Percentiles rank a stretch among this genome's conserved stretches.
Evolutionary conservation across 2,888 invertebrate species (phyloP).

Genomic region (Selenia dentaria): DNA sequence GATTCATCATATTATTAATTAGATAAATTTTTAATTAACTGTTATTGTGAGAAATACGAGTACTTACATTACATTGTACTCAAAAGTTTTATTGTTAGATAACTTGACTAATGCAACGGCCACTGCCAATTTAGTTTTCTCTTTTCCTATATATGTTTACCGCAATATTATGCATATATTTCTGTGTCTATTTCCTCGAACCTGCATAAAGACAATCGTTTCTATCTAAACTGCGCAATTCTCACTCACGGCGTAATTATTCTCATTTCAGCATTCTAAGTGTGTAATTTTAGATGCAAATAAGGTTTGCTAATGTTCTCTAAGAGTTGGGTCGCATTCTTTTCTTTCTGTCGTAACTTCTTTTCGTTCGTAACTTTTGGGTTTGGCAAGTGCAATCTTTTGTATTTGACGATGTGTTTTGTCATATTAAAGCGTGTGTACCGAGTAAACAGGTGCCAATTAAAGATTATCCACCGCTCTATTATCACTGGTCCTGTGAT

Average conservation of each 20-base stretch:
- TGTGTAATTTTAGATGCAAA: slow-evolving; percentile 29
- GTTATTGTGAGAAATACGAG: too few relatives aligned
- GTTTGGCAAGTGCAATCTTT: background rate
- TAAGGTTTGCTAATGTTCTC: slow-evolving; percentile 25
- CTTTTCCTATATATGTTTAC: too few relatives aligned
- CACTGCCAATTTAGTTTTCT: too few relatives aligned
- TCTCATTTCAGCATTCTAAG: slow-evolving; percentile 16
- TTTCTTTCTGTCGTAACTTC: slow-evolving; percentile 30
- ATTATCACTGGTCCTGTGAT: slow-evolving; percentile 50
- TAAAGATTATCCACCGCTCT: slow-evolving; percentile 44
- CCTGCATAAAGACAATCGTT: too few relatives aligned
- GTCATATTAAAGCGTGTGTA: background rate
- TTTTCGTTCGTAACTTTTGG: too few relatives aligned
- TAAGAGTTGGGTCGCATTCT: slow-evolving; percentile 30
- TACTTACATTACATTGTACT: too few relatives aligned
- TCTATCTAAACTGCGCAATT: slow-evolving; percentile 9
- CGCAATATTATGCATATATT: too few relatives aligned
- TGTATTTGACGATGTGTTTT: background rate
- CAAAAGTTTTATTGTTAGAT: too few relatives aligned
- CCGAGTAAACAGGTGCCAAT: slow-evolving; percentile 44
- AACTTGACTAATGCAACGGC: too few relatives aligned
- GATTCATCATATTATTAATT: too few relatives aligned
- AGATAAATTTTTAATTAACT: too few relatives aligned
- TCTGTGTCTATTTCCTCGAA: too few relatives aligned
- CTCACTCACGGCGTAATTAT: slow-evolving; percentile 7